Evolutionary conservation across 1,140 invertebrate genomes (phyloP).

Genomic region (Chionoecetes opilio): DNA sequence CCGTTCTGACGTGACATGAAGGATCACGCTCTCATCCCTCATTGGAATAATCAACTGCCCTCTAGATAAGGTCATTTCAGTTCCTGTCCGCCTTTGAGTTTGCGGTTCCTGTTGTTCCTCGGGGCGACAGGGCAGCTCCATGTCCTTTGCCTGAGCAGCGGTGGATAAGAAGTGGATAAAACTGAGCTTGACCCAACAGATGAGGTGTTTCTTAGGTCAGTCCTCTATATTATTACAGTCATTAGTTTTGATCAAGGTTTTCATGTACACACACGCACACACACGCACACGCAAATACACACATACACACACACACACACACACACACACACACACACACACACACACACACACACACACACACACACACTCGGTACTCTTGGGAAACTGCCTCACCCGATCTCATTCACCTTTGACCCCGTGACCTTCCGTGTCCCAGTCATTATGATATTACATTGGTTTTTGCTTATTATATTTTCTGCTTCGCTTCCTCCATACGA

Average conservation of each 20-base stretch:
- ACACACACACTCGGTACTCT: neutral
- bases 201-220: neutral
- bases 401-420: constrained; percentile 4
- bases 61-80: neutral
- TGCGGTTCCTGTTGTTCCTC: neutral
- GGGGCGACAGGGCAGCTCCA: neutral
- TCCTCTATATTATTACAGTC: neutral
- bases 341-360: constrained; percentile 27
- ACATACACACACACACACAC: constrained; percentile 18
- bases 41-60: neutral
- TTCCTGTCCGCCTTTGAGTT: neutral
- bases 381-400: constrained; percentile 4
- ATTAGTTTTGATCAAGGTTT: neutral
- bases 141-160: too few species aligned
- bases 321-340: constrained; percentile 27
- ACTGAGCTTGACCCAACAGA: neutral
- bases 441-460: constrained; percentile 21
- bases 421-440: neutral
- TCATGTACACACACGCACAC: too few species aligned
- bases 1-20: too few species aligned
- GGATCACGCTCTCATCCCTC: neutral
- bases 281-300: neutral
- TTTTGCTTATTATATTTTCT: constrained; percentile 31
- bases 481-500: neutral
- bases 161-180: neutral